Percentiles rank a stretch among this genome's conserved stretches.
phyloP scores from a whole-genome alignment of 1,140 invertebrate species.

The Aethina tumida region DNA sequence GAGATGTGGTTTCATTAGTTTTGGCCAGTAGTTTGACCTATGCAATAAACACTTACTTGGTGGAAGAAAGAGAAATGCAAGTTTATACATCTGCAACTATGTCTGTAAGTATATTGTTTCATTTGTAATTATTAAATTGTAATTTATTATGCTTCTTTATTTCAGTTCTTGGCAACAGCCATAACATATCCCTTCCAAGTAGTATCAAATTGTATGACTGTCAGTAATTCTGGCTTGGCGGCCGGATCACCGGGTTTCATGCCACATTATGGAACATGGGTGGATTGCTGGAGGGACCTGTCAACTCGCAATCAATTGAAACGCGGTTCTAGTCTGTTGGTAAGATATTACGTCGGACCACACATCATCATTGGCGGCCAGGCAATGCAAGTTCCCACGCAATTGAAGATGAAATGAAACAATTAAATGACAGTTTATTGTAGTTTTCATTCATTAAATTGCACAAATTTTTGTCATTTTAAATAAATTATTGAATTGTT shows the following conservation, averaged over 20 bases:
- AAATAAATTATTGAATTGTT: too few species aligned
- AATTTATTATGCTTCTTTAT: constrained; percentile 20
- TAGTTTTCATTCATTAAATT: too few species aligned
- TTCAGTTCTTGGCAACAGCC: constrained; percentile 62
- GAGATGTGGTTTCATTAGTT: constrained; percentile 62
- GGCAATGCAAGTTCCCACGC: constrained; percentile 15
- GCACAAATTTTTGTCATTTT: too few species aligned
- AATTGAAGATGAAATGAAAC: too few species aligned
- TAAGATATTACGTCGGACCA: constrained; percentile 67
- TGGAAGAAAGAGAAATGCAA: constrained; percentile 62
- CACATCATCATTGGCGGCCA: constrained; percentile 24
- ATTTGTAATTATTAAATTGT: constrained; percentile 29
- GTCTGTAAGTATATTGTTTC: constrained; percentile 40
- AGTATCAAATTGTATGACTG: constrained; percentile 78
- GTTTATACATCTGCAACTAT: constrained; percentile 47
- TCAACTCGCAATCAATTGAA: constrained; percentile 63
- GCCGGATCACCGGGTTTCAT: constrained; percentile 71
- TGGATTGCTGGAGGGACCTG: constrained; percentile 70
- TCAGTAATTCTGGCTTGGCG: constrained; percentile 62
- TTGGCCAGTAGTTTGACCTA: constrained; percentile 65
- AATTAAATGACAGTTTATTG: too few species aligned
- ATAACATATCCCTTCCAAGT: constrained; percentile 80
- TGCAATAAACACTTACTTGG: constrained; percentile 65
- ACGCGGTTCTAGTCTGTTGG: constrained; percentile 71
- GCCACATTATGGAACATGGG: constrained; percentile 69